These are phyloP conservation scores for Threskiornis aethiopicus DNA, from an alignment of 2,797 vertebrate species.

Conservation along the genomic window DNA sequence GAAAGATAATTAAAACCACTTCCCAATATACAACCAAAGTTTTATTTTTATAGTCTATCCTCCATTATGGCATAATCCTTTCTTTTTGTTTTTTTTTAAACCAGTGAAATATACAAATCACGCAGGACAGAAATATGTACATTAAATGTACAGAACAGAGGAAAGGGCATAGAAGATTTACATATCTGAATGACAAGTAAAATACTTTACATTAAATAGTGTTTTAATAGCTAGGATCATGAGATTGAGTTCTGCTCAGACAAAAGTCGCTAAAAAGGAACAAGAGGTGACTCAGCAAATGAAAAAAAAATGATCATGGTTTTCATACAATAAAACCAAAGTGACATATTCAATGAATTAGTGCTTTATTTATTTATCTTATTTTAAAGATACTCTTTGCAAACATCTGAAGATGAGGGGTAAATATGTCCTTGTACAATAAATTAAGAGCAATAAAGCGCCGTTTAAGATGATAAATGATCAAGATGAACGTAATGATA, in stretches of 20 bases:
- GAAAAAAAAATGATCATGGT: slow-evolving; percentile 59
- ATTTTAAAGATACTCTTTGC: slow-evolving; percentile 73
- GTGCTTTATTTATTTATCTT: slow-evolving; percentile 76
- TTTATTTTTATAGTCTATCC: slow-evolving; percentile 85
- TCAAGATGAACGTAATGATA: slow-evolving; percentile 41
- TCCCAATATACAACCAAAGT: slow-evolving; percentile 80
- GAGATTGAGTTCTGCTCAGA: slow-evolving; percentile 77
- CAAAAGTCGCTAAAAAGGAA: slow-evolving; percentile 69
- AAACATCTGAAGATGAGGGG: slow-evolving; percentile 71
- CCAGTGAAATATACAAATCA: slow-evolving; percentile 86
- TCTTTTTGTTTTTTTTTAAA: slow-evolving; percentile 66
- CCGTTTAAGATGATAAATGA: slow-evolving; percentile 47
- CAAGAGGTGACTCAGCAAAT: slow-evolving; percentile 71
- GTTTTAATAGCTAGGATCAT: slow-evolving; percentile 76
- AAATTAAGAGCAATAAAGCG: slow-evolving; percentile 76
- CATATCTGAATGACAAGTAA: slow-evolving; percentile 81
- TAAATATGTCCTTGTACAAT: slow-evolving; percentile 75
- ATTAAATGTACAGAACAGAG: slow-evolving; percentile 83
- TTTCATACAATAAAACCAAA: slow-evolving; percentile 81
- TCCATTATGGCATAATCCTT: slow-evolving; percentile 79
- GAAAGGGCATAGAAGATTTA: slow-evolving; percentile 79
- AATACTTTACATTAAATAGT: slow-evolving; percentile 87
- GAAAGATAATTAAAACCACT: slow-evolving; percentile 78
- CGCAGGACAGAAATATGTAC: slow-evolving; percentile 83
- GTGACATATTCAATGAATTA: slow-evolving; percentile 77